Base-by-base conservation (phyloP, 2,797 vertebrate species). In the Oreochromis grahami region DNA sequence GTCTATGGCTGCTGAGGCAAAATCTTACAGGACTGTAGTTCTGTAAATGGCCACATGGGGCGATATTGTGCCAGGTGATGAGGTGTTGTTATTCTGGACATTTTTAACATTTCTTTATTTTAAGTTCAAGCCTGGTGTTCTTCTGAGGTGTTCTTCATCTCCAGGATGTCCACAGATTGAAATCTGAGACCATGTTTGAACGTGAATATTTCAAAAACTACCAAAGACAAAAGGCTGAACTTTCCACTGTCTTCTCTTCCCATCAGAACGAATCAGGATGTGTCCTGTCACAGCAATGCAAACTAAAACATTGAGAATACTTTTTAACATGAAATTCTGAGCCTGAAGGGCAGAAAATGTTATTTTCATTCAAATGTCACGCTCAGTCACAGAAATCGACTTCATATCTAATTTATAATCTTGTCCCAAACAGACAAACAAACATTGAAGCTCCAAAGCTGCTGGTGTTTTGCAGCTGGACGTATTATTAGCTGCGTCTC, bases 271-370 rank as follows among this genome's bases (percentile, higher is more conserved):
- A 65, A 15, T 68, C 63, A 41, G 36, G 63, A 24, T 2, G n/a
- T 15, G n/a, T 24, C 36, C n/a, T 68, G 15, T 70, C 21, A 26
- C 21, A 43, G 5, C 26, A 70, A 3, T 43, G 1, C 38, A 15
- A 60, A 1, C 29, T 58, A 10, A 70, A 43, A 24, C 13, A 0
- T 12, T 5, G 13, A 24, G 19, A 26, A 68, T 0, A 2, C 60
- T 24, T 63, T 21, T 13, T 13, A n/a, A 38, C 11, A 2, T 5
- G 32, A 7, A 34, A 58, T 1, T 36, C 6, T 38, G 19, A 63
- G 11, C 3, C 11, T 38, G 34, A 65, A 24, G 4, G 7, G 63
- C 13, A 43, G 19, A 41, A 68, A 41, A 24, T 24, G 5, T 68
- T 24, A 26, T 68, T 43, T 68, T 43, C 38, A 6, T 6, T 68